A percentile compares a stretch with the other conserved stretches of the same genome.
phyloP scores from a whole-genome alignment of 2,888 invertebrate species.

The Chironomus riparius region DNA sequence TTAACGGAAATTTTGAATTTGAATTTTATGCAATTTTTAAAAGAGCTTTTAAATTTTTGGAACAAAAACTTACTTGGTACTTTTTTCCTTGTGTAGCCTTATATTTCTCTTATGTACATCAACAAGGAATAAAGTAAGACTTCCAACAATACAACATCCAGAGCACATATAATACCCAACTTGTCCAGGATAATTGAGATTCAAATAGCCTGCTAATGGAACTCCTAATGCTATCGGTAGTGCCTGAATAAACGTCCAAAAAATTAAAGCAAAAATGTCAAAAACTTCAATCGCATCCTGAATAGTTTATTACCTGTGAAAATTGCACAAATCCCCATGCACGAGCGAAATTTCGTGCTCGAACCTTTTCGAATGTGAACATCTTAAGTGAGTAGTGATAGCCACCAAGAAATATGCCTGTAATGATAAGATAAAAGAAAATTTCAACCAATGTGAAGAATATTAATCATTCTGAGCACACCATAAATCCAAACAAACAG shows the following conservation, averaged over 20 bases:
- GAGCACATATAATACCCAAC: constrained; percentile 79
- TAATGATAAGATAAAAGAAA: constrained; percentile 31
- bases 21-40: not conserved
- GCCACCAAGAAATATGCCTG: constrained; percentile 78
- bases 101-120: constrained; percentile 67
- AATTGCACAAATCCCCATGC: constrained; percentile 86
- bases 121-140: constrained; percentile 68
- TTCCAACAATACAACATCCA: constrained; percentile 65
- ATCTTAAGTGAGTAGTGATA: constrained; percentile 83
- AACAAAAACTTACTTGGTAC: constrained; percentile 1
- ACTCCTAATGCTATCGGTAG: constrained; percentile 77
- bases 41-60: too few relatives aligned
- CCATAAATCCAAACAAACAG: constrained; percentile 76
- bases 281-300: not conserved
- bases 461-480: constrained; percentile 31
- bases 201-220: constrained; percentile 67
- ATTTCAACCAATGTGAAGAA: constrained; percentile 25
- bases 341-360: constrained; percentile 75
- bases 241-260: not conserved
- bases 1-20: not conserved
- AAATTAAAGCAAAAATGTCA: not conserved
- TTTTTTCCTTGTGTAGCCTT: constrained; percentile 59
- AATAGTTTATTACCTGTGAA: constrained; percentile 54
- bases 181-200: constrained; percentile 64
- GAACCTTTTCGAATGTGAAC: constrained; percentile 79